Base-by-base conservation (phyloP, 2,113 vertebrate genomes). In the Microcebus griseorufus region DNA sequence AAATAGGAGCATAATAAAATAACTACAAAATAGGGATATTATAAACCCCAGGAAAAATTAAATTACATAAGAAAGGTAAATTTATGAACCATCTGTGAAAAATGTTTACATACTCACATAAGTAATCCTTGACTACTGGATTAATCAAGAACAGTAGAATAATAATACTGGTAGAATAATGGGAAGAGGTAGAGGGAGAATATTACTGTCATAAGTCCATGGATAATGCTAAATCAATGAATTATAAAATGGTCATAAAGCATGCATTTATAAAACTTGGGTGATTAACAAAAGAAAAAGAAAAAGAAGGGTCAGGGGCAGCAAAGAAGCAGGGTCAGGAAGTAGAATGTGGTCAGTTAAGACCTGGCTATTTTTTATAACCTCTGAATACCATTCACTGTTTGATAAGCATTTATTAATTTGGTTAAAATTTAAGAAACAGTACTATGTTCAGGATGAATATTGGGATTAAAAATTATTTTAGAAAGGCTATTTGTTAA, bases 371-470 rank as follows among this genome's bases (percentile, higher is more conserved):
- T 70, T 23, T 67, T 67, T 78, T 75, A 92, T 27, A 42, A 53
- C 2, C 22, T 16, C 55, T 64, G 82, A 42, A 10, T 32, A 79
- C 6, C 4, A 23, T n/a, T 82, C 29, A 70, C 27, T 10, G 1
- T 86, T 65, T 62, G 13, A 64, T 20, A 45, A 34, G 9, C 2
- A 48, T 34, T 89, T 65, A 72, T 32, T 84, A 37, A 87, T 62
- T 83, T 16, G 18, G 58, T 93, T 84, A 78, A 81, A 80, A 92
- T 16, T 92, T 65, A 67, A 84, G 78, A 64, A 92, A 37, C 4
- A 70, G 13, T 10, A 7, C 34, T 58, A 1, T n/a, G 7, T 53
- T 72, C 48, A 58, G 16, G 3, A 78, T 73, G 55, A 87, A 88
- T 45, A 69, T 29, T 7, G 7, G 13, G n/a, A 60, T 67, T 65